Percentiles rank a stretch among this genome's conserved stretches.
These are phyloP conservation scores for Prunella himalayana DNA, from an alignment of 2,113 vertebrate species.

Conservation along the genomic window DNA sequence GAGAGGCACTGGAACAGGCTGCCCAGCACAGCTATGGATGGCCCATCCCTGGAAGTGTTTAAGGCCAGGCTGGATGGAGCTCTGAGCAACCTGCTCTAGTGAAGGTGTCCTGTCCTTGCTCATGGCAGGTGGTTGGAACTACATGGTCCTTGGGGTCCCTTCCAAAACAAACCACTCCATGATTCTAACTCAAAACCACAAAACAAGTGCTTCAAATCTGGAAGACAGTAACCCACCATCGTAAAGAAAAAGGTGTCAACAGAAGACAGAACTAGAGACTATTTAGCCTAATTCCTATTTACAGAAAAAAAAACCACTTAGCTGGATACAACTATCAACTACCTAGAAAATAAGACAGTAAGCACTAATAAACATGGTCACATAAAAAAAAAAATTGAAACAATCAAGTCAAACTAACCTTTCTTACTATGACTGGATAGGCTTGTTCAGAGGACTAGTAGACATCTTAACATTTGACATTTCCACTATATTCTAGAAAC, in stretches of 20 bases:
- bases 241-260: neutral
- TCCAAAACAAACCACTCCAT: neutral
- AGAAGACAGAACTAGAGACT: neutral
- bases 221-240: neutral
- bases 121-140: neutral
- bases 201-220: neutral
- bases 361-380: neutral
- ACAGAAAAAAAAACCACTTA: neutral
- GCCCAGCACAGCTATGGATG: neutral
- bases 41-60: neutral
- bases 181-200: neutral
- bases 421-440: neutral
- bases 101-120: neutral
- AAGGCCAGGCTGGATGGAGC: neutral
- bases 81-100: neutral
- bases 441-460: neutral
- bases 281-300: neutral
- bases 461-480: neutral
- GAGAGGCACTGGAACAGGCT: neutral
- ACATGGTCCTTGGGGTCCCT: neutral
- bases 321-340: neutral
- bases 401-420: neutral
- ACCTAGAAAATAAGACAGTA: neutral
- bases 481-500: neutral
- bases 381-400: accelerated